Percentiles rank a stretch among this genome's conserved stretches.
Evolutionary conservation across 1,140 invertebrate species (phyloP).

Genomic region (Danaus plexippus): DNA sequence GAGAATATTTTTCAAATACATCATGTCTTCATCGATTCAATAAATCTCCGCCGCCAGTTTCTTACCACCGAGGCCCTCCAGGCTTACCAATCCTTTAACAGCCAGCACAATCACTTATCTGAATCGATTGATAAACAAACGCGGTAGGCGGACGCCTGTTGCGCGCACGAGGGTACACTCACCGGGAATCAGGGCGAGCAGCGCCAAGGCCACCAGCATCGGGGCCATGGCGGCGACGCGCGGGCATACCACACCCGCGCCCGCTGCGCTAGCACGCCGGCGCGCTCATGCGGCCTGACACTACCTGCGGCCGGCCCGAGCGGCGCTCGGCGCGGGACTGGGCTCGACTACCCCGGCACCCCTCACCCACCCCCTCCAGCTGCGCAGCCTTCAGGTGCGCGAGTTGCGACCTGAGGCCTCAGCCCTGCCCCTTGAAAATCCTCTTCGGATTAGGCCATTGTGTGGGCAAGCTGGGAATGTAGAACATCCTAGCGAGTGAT

Average conservation of each 20-base stretch:
- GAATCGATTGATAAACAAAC: conserved; percentile 63
- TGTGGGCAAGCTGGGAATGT: conserved; percentile 23
- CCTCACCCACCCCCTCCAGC: conserved; percentile 23
- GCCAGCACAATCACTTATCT: conserved; percentile 42
- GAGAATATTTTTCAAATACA: too few species aligned
- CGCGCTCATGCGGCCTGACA: conserved; percentile 58
- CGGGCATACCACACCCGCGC: conserved; percentile 68
- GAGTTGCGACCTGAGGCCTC: conserved; percentile 45
- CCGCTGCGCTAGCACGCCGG: conserved; percentile 63
- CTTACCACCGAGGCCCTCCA: conserved; percentile 20
- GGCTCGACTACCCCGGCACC: conserved; percentile 31
- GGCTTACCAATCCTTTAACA: conserved; percentile 5
- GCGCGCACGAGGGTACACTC: conserved; percentile 43
- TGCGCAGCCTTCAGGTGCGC: conserved; percentile 59
- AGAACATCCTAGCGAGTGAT: conserved; percentile 22
- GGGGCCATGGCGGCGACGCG: conserved; percentile 59
- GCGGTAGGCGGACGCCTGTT: conserved; percentile 52
- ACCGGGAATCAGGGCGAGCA: conserved; percentile 58
- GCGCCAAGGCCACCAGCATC: conserved; percentile 55
- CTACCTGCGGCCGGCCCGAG: conserved; percentile 50
- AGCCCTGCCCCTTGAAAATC: conserved; percentile 55
- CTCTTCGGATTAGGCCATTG: conserved; percentile 28
- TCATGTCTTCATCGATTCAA: too few species aligned
- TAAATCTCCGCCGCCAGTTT: conserved; percentile 1
- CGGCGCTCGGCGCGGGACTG: conserved; percentile 63